These are phyloP conservation scores for Microplitis mediator DNA, from an alignment of 1,140 invertebrate genomes.

Conservation along the genomic window DNA sequence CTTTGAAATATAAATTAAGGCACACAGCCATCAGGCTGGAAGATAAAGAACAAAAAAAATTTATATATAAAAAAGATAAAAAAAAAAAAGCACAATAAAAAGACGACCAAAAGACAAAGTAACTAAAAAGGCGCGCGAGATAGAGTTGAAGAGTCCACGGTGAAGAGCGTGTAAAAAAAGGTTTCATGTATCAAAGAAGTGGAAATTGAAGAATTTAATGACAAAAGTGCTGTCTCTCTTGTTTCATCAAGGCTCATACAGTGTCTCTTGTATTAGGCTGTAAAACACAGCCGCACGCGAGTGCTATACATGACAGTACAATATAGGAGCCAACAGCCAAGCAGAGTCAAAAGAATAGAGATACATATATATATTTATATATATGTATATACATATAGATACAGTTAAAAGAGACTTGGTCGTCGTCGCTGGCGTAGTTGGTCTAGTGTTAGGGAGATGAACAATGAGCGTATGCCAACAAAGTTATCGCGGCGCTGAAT, in stretches of 20 bases:
- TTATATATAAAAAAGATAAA: not conserved
- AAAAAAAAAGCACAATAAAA: conserved; percentile 1
- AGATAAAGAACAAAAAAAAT: not conserved
- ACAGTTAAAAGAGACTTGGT: too few relatives aligned
- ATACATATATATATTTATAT: conserved; percentile 18
- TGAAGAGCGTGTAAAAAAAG: conserved; percentile 1
- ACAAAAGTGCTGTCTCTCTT: conserved; percentile 4
- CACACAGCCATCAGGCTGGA: not conserved
- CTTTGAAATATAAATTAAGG: conserved; percentile 29
- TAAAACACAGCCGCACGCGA: not conserved
- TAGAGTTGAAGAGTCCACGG: not conserved
- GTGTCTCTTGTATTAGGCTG: not conserved
- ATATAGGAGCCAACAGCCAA: not conserved
- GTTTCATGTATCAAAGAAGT: conserved; percentile 18
- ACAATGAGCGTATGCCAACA: conserved; percentile 55
- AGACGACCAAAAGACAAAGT: not conserved
- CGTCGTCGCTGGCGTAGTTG: not conserved
- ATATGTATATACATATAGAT: not conserved
- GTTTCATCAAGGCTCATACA: not conserved
- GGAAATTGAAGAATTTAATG: conserved; percentile 14
- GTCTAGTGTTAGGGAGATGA: conserved; percentile 25
- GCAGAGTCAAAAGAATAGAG: conserved; percentile 6
- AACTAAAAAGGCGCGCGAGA: not conserved
- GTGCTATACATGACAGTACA: too few relatives aligned
- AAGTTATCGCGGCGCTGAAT: conserved; percentile 53